These are phyloP conservation scores for Sander vitreus DNA, from an alignment of 2,113 vertebrate species.

Conservation along the genomic window DNA sequence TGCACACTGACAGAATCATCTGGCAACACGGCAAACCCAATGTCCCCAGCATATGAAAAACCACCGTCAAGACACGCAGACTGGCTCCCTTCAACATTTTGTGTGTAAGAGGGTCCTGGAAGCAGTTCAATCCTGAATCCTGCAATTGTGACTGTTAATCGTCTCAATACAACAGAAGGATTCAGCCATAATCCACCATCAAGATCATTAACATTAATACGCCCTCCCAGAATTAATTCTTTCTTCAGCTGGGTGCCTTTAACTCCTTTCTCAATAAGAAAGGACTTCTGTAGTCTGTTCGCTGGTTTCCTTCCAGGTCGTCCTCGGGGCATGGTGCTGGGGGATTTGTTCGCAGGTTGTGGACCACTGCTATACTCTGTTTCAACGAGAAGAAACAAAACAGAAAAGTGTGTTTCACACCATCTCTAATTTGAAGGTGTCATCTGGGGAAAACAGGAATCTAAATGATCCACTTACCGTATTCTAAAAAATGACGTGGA, in stretches of 20 bases:
- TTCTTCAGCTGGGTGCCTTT: constrained; percentile 79
- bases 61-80: constrained; percentile 56
- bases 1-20: constrained; percentile 49
- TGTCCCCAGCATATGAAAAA: constrained; percentile 50
- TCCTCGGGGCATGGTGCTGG: constrained; percentile 78
- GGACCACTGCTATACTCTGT: constrained; percentile 70
- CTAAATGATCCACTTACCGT: constrained; percentile 41
- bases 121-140: constrained; percentile 86
- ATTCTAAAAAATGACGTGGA: constrained; percentile 72
- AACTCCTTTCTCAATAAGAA: constrained; percentile 77
- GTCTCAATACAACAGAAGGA: constrained; percentile 80
- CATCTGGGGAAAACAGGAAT: background rate
- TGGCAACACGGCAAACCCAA: constrained; percentile 60
- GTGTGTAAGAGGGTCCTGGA: constrained; percentile 82
- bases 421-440: background rate
- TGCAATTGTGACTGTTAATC: constrained; percentile 84
- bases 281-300: constrained; percentile 75
- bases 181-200: constrained; percentile 76
- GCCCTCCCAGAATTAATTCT: constrained; percentile 74
- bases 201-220: constrained; percentile 73
- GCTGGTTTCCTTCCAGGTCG: constrained; percentile 81
- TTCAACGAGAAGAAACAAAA: constrained; percentile 69
- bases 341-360: constrained; percentile 65
- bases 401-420: background rate
- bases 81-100: constrained; percentile 45